Conservation (phyloP, 2,888 invertebrate species). For the Macroteleia sp. region DNA sequence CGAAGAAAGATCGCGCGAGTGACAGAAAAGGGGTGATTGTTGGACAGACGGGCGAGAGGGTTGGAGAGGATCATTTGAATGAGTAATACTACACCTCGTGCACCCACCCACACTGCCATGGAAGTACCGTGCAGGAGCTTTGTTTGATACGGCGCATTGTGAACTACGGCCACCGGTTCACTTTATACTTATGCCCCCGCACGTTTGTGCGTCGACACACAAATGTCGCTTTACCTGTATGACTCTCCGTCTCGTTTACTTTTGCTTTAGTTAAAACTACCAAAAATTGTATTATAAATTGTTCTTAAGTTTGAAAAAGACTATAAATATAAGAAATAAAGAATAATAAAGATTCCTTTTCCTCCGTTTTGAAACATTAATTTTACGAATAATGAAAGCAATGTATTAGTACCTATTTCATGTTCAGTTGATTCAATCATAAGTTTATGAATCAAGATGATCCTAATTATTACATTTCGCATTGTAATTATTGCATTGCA, state of each 20-base stretch:
- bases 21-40: conserved; percentile 63
- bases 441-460: too few relatives aligned
- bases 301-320: too few relatives aligned
- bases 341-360: too few relatives aligned
- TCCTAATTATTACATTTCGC: too few relatives aligned
- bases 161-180: conserved; percentile 81
- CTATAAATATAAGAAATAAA: too few relatives aligned
- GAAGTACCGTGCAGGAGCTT: conserved; percentile 79
- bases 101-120: conserved; percentile 81
- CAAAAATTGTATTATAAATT: conserved; percentile 83
- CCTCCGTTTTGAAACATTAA: too few relatives aligned
- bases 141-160: conserved; percentile 83
- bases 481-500: too few relatives aligned
- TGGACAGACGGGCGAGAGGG: conserved; percentile 40
- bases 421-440: too few relatives aligned
- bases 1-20: conserved; percentile 53
- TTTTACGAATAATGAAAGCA: too few relatives aligned
- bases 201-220: conserved; percentile 66
- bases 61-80: conserved; percentile 82
- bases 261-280: conserved; percentile 69
- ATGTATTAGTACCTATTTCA: too few relatives aligned
- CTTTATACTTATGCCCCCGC: conserved; percentile 75
- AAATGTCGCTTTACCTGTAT: conserved; percentile 66
- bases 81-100: conserved; percentile 84
- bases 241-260: conserved; percentile 50